phyloP scores from a whole-genome alignment of 2,113 vertebrate species.

The Promerops cafer region DNA sequence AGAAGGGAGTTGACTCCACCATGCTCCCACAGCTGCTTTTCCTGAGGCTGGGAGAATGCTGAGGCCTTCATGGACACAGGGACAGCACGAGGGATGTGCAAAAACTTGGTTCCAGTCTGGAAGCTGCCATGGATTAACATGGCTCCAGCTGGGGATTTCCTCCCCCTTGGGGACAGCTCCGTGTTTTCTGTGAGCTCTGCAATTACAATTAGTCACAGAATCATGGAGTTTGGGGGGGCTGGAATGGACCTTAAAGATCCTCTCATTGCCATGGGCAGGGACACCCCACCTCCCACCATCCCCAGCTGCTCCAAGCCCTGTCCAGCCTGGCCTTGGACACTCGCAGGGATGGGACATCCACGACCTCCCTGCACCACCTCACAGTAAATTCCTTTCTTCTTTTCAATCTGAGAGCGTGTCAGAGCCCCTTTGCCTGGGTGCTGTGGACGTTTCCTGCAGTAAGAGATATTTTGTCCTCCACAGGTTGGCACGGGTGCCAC shows the following conservation, averaged over 20 bases:
- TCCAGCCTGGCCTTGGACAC: not conserved
- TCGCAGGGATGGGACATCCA: not conserved
- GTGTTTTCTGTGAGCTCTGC: not conserved
- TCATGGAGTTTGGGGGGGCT: not conserved
- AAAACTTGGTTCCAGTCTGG: not conserved
- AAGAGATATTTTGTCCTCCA: fast-evolving
- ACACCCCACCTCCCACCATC: not conserved
- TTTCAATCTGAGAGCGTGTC: fast-evolving
- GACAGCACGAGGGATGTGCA: not conserved
- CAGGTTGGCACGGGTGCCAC: conserved; percentile 96
- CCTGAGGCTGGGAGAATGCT: not conserved
- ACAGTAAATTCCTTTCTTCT: not conserved
- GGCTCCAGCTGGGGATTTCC: not conserved
- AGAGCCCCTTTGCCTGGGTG: not conserved
- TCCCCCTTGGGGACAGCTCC: fast-evolving
- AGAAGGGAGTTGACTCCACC: not conserved
- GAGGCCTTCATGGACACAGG: fast-evolving
- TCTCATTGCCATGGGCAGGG: not conserved
- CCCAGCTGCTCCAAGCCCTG: not conserved
- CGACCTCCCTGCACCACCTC: not conserved
- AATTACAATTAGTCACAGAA: not conserved
- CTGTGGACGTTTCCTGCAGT: fast-evolving
- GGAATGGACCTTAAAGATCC: not conserved
- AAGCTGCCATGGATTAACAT: fast-evolving
- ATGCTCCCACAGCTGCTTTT: not conserved